phyloP scores from a whole-genome alignment of 2,888 invertebrate genomes.

The Chloroclysta siterata region DNA sequence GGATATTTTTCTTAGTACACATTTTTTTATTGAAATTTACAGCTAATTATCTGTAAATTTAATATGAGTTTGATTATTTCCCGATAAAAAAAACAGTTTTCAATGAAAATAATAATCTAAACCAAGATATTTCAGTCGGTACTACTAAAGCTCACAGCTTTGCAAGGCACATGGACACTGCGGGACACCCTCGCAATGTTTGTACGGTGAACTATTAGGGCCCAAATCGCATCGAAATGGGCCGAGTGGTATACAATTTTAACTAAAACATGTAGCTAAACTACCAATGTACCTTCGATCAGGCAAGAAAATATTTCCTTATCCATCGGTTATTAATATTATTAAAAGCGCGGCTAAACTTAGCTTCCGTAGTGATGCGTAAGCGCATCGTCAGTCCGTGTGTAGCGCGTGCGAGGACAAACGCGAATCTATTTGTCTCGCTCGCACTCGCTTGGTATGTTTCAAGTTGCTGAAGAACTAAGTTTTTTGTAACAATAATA shows the following conservation, averaged over 20 bases:
- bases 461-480: slow-evolving; percentile 9
- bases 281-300: neutral
- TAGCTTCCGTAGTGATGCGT: slow-evolving; percentile 14
- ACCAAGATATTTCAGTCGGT: neutral
- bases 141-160: slow-evolving; percentile 11
- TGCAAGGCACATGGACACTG: slow-evolving; percentile 15
- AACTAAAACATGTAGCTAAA: slow-evolving; percentile 7
- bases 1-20: too few relatives aligned
- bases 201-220: neutral
- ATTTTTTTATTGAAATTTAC: too few relatives aligned
- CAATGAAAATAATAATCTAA: neutral
- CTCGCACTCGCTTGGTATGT: slow-evolving; percentile 24
- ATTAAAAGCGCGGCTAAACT: slow-evolving; percentile 14
- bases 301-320: neutral
- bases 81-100: neutral
- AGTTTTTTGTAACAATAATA: neutral
- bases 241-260: slow-evolving; percentile 1
- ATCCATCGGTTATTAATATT: slow-evolving; percentile 4
- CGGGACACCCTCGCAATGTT: neutral
- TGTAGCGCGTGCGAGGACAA: neutral
- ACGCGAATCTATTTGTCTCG: slow-evolving; percentile 18
- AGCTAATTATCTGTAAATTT: too few relatives aligned
- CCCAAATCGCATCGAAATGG: slow-evolving; percentile 8
- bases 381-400: slow-evolving; percentile 32
- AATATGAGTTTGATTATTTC: too few relatives aligned